Base-by-base conservation (phyloP, 2,888 invertebrate species). In the Apamea epomidion region DNA sequence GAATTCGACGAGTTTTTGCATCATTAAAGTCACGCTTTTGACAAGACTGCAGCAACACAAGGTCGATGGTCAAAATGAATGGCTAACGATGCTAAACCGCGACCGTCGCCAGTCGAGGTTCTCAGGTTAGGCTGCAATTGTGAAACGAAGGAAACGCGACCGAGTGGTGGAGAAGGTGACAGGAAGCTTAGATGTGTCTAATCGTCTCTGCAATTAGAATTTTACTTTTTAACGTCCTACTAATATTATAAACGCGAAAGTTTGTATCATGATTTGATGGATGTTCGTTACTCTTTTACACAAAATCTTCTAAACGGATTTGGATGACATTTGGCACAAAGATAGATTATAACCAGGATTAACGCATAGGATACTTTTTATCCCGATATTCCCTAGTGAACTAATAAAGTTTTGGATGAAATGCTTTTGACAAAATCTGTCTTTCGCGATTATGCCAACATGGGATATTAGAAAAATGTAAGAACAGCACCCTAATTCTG, bases 1-100 rank as follows among this genome's bases (percentile, higher is more conserved):
- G 80, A 71, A 80, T 80, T 84, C 32, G 37, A 58, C 65, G 64
- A 74, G 29, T 83, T 83, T 84, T 84, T 83, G 60, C 74, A n/a
- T 84, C 84, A 67, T 58, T 84, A 80, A 45, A 74, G 74, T 83
- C 84, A 83, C 83, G 83, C 48, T 83, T 84, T 80, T 83, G 65
- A 67, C 80, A 42, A 74, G 73, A 83, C 70, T 80, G 74, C 18
- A 45, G 81, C 42, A 3, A 71, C 1, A 48, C 83, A 83, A 83
- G 83, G 83, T 74, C 84, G 74, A 37, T 42, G 72, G 74, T 74
- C 48, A 70, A 74, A 83, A 83, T 71, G 67, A 80, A 83, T 80
- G 74, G 80, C 42, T 79, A 70, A 54, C 65, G 80, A 67, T 71
- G 74, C 45, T 71, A 62, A 74, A 70, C 72, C 62, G 73, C 51